Percentiles rank a stretch among this genome's conserved stretches.
phyloP scores from a whole-genome alignment of 2,113 vertebrate genomes.

The Connochaetes taurinus region DNA sequence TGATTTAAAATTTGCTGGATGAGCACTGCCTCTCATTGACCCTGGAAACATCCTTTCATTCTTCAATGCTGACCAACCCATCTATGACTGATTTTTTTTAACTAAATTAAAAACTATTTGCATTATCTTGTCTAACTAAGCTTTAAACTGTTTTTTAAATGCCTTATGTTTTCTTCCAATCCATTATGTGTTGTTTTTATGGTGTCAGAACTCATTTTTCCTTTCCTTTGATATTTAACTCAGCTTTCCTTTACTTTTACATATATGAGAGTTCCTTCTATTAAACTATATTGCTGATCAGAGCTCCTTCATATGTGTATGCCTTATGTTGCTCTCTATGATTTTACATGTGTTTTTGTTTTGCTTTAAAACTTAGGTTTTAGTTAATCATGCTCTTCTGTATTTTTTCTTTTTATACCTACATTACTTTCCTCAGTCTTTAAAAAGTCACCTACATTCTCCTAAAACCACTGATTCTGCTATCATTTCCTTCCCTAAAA shows the following conservation, averaged over 20 bases:
- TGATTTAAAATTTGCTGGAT: not conserved
- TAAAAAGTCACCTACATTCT: not conserved
- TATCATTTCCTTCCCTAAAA: not conserved
- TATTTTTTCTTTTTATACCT: not conserved
- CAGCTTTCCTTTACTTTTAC: not conserved
- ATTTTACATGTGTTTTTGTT: not conserved
- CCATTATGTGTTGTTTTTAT: not conserved
- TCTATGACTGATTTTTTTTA: not conserved
- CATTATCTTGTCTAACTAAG: not conserved
- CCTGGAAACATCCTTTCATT: not conserved
- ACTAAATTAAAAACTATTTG: not conserved
- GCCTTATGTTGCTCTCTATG: not conserved
- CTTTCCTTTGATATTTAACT: not conserved
- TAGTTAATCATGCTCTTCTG: not conserved
- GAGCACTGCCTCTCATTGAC: not conserved
- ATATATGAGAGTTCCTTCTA: not conserved
- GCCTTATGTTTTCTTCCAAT: not conserved
- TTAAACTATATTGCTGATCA: not conserved
- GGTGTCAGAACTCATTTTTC: not conserved
- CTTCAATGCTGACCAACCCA: not conserved
- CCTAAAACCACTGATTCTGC: not conserved
- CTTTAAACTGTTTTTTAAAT: not conserved
- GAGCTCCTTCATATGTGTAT: not conserved
- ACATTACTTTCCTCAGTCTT: not conserved
- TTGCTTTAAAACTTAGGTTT: not conserved